phyloP scores from a whole-genome alignment of 2,113 vertebrate genomes.

The Donacobius atricapilla region DNA sequence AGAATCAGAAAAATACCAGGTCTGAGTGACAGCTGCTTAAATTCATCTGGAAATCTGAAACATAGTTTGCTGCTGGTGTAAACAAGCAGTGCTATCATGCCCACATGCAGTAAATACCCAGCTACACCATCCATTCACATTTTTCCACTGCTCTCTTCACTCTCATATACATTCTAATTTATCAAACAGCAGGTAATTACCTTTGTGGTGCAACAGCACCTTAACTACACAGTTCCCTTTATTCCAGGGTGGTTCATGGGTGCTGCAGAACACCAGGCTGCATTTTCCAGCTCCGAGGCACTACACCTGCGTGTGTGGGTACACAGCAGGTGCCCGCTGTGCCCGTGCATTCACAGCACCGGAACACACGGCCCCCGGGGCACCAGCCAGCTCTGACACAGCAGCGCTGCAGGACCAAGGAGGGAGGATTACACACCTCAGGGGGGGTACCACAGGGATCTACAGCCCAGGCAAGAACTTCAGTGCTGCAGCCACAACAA shows the following conservation, averaged over 20 bases:
- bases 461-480: neutral
- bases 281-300: neutral
- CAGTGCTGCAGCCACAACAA: neutral
- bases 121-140: neutral
- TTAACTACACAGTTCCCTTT: neutral
- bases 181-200: neutral
- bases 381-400: neutral
- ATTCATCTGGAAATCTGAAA: neutral
- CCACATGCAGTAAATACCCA: neutral
- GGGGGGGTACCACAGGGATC: neutral
- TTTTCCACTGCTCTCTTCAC: neutral
- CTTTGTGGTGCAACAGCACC: neutral
- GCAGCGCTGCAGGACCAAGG: neutral
- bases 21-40: neutral
- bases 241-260: neutral
- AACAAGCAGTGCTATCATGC: neutral
- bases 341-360: neutral
- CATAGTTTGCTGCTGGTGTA: neutral
- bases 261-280: neutral
- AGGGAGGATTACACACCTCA: neutral
- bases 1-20: neutral
- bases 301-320: neutral
- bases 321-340: neutral
- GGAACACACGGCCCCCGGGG: fast-evolving
- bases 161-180: neutral